Percentiles rank a stretch among this genome's conserved stretches.
These are phyloP conservation scores for Aphelocoma californica DNA, from an alignment of 2,797 vertebrate species.

Conservation along the genomic window DNA sequence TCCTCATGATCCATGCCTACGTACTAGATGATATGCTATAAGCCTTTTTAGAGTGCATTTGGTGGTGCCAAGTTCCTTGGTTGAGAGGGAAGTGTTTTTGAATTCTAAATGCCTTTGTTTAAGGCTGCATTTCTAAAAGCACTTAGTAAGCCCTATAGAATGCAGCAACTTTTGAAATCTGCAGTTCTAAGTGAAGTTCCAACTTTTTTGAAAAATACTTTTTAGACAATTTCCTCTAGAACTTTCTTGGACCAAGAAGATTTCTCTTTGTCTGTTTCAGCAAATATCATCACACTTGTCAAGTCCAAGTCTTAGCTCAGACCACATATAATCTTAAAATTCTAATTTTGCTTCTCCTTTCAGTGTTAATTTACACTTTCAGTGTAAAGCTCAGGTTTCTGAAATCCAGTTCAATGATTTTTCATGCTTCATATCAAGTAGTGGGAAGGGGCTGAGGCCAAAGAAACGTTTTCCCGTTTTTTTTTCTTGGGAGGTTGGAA, in stretches of 20 bases:
- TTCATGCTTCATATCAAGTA: background rate
- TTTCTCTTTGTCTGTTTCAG: background rate
- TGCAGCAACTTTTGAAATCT: background rate
- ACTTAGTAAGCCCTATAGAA: background rate
- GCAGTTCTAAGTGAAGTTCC: background rate
- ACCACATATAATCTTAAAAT: background rate
- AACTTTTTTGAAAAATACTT: background rate
- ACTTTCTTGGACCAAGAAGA: background rate
- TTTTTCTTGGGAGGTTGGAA: background rate
- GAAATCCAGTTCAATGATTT: background rate
- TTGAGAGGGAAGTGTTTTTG: background rate
- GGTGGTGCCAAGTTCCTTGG: background rate
- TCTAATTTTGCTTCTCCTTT: background rate
- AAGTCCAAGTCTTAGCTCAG: background rate
- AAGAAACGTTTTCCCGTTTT: background rate
- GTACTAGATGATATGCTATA: accelerated
- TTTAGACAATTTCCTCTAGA: background rate
- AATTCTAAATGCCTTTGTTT: background rate
- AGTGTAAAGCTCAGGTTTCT: background rate
- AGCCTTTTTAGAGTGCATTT: background rate
- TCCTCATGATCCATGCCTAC: accelerated
- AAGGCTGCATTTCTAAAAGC: background rate
- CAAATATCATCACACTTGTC: background rate
- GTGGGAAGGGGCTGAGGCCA: background rate
- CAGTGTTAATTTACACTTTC: background rate